Base-by-base conservation (phyloP, 2,888 invertebrate genomes). In the Phyllotreta cruciferae region DNA sequence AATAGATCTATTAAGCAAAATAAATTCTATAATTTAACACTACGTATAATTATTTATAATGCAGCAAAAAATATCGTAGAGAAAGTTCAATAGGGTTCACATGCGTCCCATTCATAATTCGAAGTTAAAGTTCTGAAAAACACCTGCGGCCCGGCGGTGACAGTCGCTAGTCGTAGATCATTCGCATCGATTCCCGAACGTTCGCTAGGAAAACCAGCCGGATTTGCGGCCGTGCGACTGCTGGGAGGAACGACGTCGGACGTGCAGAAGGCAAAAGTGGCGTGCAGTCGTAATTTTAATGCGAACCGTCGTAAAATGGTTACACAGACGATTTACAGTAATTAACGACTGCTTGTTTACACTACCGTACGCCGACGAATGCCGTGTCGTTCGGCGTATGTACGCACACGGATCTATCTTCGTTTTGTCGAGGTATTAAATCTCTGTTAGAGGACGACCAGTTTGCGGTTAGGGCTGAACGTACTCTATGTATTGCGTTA, bases 221-320 rank as follows among this genome's bases (percentile, higher is more conserved):
- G 60, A 53, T 60, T 60, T 60, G 60, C 52, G 52, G 37, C 44
- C 58, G 9, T 52, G 36, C 49, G 57, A 58, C 49, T 47, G 24
- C 24, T 24, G 57, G 57, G 39, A 34, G 35, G 50, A 55, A 60
- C 55, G 60, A 42, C 11, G 52, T 52, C 24, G 60, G 52, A 53
- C 37, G 44, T 62, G 63, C 58, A 60, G 63, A 64, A 68, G 67
- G 58, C 71, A 71, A 70, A 71, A 72, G 69, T 68, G 68, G 72
- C 74, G 70, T 75, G 67, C 68, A 70, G 74, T 75, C 75, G 74
- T 76, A 74, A 76, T 69, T 70, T 73, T 74, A 74, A 75, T 73
- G 72, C 74, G 74, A 70, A 70, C 70, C 73, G 73, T 76, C 75
- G 73, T 77, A 75, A 76, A 76, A 70, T 68, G 67, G 69, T 66